Conservation (phyloP, 2,888 invertebrate species). For the Blera fallax region DNA sequence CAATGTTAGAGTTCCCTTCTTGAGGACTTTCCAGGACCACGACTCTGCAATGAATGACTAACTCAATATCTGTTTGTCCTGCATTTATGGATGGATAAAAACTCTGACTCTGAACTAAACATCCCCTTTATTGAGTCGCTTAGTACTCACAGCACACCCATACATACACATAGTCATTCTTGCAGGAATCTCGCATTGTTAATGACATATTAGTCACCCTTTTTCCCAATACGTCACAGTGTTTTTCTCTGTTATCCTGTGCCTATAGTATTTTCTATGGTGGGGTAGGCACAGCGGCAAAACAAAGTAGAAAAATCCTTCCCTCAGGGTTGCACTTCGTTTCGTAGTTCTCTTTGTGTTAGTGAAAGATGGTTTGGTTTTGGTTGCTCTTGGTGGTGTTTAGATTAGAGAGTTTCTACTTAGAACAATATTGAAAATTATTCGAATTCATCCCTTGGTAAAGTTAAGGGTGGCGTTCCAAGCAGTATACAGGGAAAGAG, state of each 20-base stretch:
- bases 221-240: slow-evolving; percentile 76
- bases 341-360: slow-evolving; percentile 55
- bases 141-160: slow-evolving; percentile 54
- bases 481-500: slow-evolving; percentile 3
- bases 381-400: slow-evolving; percentile 56
- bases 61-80: slow-evolving; percentile 78
- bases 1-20: slow-evolving; percentile 36
- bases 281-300: slow-evolving; percentile 76
- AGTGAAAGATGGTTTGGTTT: slow-evolving; percentile 56
- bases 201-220: slow-evolving; percentile 80
- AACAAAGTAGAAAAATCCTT: slow-evolving; percentile 58
- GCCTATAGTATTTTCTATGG: slow-evolving; percentile 77
- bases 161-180: slow-evolving; percentile 36
- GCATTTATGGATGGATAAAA: slow-evolving; percentile 79
- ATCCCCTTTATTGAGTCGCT: slow-evolving; percentile 73
- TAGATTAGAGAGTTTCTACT: slow-evolving; percentile 66
- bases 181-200: slow-evolving; percentile 68
- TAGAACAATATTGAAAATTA: slow-evolving; percentile 65
- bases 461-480: slow-evolving; percentile 44
- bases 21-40: slow-evolving; percentile 78
- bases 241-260: slow-evolving; percentile 73
- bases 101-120: slow-evolving; percentile 73
- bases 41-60: slow-evolving; percentile 82
- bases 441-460: slow-evolving; percentile 50
- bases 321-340: slow-evolving; percentile 69